Conservation (phyloP, 2,113 vertebrate genomes). For the Theristicus caerulescens region DNA sequence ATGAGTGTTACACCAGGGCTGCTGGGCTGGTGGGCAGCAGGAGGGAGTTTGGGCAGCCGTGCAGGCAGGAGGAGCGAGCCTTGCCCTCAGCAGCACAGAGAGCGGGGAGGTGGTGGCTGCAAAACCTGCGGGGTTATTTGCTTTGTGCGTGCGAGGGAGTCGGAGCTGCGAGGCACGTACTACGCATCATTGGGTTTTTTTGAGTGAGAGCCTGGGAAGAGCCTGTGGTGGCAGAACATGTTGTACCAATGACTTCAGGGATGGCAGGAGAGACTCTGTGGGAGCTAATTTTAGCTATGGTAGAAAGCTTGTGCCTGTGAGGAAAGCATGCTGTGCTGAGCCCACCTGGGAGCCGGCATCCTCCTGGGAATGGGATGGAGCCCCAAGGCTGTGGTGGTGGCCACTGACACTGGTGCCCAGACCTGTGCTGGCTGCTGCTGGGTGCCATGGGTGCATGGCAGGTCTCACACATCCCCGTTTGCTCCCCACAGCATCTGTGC, state of each 20-base stretch:
- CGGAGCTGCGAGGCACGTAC: background rate
- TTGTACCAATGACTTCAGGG: slow-evolving; percentile 32
- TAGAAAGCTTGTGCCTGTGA: background rate
- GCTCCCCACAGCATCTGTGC: background rate
- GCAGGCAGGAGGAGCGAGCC: background rate
- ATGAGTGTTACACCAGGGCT: background rate
- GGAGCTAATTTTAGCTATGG: slow-evolving; percentile 1
- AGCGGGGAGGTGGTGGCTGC: background rate
- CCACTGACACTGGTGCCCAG: background rate
- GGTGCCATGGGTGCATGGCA: background rate
- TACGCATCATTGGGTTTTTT: background rate
- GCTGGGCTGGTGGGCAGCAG: background rate
- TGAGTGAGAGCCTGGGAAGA: slow-evolving; percentile 26
- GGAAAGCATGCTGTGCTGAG: background rate
- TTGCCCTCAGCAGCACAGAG: background rate
- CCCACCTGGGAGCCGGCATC: background rate
- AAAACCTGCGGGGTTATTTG: background rate
- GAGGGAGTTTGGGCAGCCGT: background rate
- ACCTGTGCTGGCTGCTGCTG: background rate
- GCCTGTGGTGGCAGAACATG: slow-evolving; percentile 38
- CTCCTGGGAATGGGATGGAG: background rate
- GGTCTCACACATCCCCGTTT: background rate
- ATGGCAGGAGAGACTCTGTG: slow-evolving; percentile 1
- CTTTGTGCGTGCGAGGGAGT: background rate
- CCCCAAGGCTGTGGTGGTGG: background rate